A percentile compares a stretch with the other conserved stretches of the same genome.
Conservation (phyloP, 2,797 vertebrate species). For the Yasuhikotakia modesta region DNA sequence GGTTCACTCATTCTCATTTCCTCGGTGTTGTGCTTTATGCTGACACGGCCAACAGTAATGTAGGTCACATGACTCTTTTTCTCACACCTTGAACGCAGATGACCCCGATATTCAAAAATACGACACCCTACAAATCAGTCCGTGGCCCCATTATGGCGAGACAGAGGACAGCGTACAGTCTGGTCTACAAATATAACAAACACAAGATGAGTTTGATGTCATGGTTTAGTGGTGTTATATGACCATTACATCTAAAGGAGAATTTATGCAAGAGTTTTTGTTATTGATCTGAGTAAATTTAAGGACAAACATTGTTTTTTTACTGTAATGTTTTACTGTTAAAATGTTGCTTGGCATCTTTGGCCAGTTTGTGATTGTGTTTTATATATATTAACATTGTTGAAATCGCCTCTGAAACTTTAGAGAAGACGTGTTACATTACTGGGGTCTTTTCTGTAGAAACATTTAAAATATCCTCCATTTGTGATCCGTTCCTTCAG, state of each 20-base stretch:
- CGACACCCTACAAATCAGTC: slow-evolving; percentile 42
- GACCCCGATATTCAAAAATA: slow-evolving; percentile 40
- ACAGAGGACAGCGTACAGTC: not conserved
- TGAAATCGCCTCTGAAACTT: not conserved
- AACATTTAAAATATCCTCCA: not conserved
- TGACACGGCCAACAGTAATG: slow-evolving; percentile 45
- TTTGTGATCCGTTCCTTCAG: not conserved
- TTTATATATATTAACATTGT: not conserved
- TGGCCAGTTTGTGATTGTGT: too few relatives aligned
- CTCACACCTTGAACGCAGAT: slow-evolving; percentile 20
- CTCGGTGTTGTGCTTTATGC: slow-evolving; percentile 21
- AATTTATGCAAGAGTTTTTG: too few relatives aligned
- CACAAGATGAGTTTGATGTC: not conserved
- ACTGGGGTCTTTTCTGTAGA: not conserved
- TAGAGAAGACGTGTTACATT: not conserved
- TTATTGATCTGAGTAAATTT: too few relatives aligned
- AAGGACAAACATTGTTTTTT: too few relatives aligned
- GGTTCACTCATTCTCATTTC: slow-evolving; percentile 2
- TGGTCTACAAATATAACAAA: not conserved
- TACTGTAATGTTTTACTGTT: too few relatives aligned
- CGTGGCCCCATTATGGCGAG: slow-evolving; percentile 13
- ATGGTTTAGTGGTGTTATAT: not conserved
- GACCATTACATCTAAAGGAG: too few relatives aligned
- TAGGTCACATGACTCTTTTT: slow-evolving; percentile 15
- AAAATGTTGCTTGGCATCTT: too few relatives aligned